Percentiles rank a stretch among this genome's conserved stretches.
These are phyloP conservation scores for Eristalis arbustorum DNA, from an alignment of 2,888 invertebrate genomes.

Conservation along the genomic window DNA sequence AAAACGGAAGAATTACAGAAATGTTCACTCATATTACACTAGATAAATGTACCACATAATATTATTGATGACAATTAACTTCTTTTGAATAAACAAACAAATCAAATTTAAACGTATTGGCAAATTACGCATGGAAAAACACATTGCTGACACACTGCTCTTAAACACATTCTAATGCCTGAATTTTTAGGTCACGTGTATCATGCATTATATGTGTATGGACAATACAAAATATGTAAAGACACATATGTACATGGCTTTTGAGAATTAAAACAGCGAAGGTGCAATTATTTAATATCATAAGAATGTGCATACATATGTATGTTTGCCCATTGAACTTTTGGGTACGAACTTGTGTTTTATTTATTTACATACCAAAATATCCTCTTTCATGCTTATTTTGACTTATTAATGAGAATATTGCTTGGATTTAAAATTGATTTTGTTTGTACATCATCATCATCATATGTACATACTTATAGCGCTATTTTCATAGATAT, in stretches of 20 bases:
- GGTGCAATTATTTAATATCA: slow-evolving; percentile 2
- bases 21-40: background rate
- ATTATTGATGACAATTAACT: background rate
- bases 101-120: background rate
- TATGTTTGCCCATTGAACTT: background rate
- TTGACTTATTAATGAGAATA: background rate
- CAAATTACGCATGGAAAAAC: background rate
- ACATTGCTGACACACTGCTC: slow-evolving; percentile 51
- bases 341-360: background rate
- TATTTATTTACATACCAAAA: background rate
- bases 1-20: background rate
- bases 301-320: background rate
- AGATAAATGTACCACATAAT: background rate
- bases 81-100: background rate
- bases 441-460: slow-evolving; percentile 12
- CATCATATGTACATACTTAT: background rate
- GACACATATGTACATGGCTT: background rate
- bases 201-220: background rate
- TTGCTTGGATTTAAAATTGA: slow-evolving; percentile 23
- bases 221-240: background rate
- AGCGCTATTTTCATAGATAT: background rate
- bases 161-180: slow-evolving; percentile 29
- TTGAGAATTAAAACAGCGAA: background rate
- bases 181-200: slow-evolving; percentile 54
- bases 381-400: slow-evolving; percentile 24